phyloP scores from a whole-genome alignment of 2,888 invertebrate genomes.

The Yponomeuta evonymella region DNA sequence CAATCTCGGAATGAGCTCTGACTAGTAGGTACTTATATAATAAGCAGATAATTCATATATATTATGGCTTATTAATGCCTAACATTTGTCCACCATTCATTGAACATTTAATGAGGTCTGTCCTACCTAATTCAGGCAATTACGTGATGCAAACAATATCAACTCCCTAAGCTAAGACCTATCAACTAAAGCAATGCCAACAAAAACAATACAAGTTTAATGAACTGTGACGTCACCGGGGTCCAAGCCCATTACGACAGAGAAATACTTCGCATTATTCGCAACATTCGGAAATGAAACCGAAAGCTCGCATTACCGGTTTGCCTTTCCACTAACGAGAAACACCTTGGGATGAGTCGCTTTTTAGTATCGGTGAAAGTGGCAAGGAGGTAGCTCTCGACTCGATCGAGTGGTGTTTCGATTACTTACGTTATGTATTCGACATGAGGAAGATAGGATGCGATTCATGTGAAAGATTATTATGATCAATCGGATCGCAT shows the following conservation, averaged over 20 bases:
- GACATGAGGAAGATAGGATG: neutral
- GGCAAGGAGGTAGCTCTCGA: neutral
- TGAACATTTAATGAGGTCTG: too few species aligned
- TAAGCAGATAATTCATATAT: too few species aligned
- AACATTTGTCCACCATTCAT: too few species aligned
- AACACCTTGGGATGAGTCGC: conserved; percentile 4
- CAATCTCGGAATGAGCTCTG: too few species aligned
- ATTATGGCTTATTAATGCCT: too few species aligned
- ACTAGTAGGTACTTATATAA: too few species aligned
- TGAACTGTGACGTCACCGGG: neutral
- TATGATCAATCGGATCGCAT: neutral
- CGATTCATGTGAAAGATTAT: neutral
- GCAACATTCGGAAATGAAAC: conserved; percentile 18
- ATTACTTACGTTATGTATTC: neutral
- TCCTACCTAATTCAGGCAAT: too few species aligned
- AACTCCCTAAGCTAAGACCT: too few species aligned
- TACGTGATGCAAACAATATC: too few species aligned
- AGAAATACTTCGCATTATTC: conserved; percentile 5
- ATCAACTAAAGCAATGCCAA: too few species aligned
- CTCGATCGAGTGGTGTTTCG: neutral
- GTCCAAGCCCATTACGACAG: neutral
- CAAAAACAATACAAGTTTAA: too few species aligned
- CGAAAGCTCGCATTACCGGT: conserved; percentile 22
- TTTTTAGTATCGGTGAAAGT: conserved; percentile 15
- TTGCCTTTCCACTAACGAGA: conserved; percentile 13